phyloP scores from a whole-genome alignment of 2,888 invertebrate species.

The Tricholauxania praeusta region DNA sequence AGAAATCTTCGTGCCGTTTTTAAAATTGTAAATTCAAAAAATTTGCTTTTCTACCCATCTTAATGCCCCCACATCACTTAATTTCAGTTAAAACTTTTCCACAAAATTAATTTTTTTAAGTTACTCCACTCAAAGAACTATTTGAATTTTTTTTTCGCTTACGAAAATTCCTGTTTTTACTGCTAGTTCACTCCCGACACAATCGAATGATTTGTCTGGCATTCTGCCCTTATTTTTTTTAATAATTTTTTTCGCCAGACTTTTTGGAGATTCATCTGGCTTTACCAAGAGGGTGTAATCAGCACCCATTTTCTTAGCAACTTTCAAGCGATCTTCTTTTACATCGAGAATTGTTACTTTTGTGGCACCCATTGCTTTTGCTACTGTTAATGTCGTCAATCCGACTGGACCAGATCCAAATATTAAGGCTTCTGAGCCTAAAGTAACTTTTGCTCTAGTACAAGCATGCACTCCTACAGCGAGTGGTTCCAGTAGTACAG shows the following conservation, averaged over 20 bases:
- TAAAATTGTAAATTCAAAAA: too few species aligned
- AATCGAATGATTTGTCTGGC: conserved; percentile 87
- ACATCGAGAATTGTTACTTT: conserved; percentile 79
- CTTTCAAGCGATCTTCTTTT: conserved; percentile 73
- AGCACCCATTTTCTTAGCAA: conserved; percentile 85
- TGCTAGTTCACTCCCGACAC: conserved; percentile 87
- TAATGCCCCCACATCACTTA: too few species aligned
- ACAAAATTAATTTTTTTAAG: too few species aligned
- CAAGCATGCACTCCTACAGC: conserved; percentile 96
- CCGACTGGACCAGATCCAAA: conserved; percentile 93
- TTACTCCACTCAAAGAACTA: too few species aligned
- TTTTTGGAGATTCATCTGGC: conserved; percentile 71
- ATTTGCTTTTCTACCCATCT: too few species aligned
- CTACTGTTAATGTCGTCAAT: conserved; percentile 81
- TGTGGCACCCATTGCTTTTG: conserved; percentile 87
- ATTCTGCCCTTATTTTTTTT: conserved; percentile 71
- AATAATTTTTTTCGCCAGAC: conserved; percentile 73
- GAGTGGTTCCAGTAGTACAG: conserved; percentile 92
- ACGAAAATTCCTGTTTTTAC: conserved; percentile 83
- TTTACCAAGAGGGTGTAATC: conserved; percentile 75
- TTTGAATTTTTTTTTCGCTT: too few species aligned
- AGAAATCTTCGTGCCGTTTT: too few species aligned
- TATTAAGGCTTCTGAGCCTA: conserved; percentile 80
- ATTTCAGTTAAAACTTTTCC: too few species aligned
- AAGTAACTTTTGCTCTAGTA: conserved; percentile 80